These are phyloP conservation scores for Forbesichthys papilliferus DNA, from an alignment of 2,113 vertebrate genomes.

Conservation along the genomic window DNA sequence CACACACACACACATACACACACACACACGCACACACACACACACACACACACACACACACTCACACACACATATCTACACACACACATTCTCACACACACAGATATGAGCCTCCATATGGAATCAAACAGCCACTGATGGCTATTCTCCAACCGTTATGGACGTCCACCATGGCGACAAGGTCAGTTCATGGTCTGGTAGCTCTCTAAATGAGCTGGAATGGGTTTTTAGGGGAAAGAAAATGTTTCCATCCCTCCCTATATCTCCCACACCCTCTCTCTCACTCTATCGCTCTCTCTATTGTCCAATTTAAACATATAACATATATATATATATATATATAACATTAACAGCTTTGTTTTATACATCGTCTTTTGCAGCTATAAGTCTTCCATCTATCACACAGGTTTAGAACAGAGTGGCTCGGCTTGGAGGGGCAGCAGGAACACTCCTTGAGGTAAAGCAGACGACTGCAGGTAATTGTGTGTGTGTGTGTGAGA, in stretches of 20 bases:
- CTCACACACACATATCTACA: neutral
- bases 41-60: neutral
- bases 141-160: constrained; percentile 7
- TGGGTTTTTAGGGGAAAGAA: neutral
- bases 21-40: neutral
- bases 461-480: too few species aligned
- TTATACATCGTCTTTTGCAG: too few species aligned
- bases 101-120: too few species aligned
- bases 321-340: too few species aligned
- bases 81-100: neutral
- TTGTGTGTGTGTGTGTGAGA: too few species aligned
- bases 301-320: too few species aligned
- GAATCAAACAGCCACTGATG: neutral
- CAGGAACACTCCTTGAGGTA: too few species aligned
- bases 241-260: neutral
- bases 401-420: too few species aligned
- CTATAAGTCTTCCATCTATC: too few species aligned
- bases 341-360: too few species aligned
- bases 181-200: constrained; percentile 12
- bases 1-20: neutral
- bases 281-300: neutral
- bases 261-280: neutral
- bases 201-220: constrained; percentile 10
- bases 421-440: too few species aligned
- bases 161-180: neutral